phyloP scores from a whole-genome alignment of 2,113 vertebrate genomes.

The Oryzias woworae region DNA sequence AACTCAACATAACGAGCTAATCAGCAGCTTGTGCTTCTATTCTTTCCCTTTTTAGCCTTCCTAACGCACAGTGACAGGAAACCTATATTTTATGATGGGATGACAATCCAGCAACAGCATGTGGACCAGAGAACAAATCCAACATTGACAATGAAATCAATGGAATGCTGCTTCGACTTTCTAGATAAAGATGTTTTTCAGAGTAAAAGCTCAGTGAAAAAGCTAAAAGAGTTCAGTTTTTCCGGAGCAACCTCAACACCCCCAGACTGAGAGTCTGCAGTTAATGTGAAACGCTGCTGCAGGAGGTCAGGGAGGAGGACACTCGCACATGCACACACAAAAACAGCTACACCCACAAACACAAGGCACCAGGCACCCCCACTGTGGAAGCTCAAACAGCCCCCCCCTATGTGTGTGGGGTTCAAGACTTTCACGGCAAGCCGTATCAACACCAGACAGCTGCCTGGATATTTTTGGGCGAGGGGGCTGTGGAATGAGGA shows the following conservation, averaged over 20 bases:
- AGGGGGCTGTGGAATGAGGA: conserved; percentile 28
- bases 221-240: no score
- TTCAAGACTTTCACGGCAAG: conserved; percentile 34
- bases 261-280: no score
- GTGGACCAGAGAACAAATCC: background rate
- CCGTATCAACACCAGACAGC: conserved; percentile 38
- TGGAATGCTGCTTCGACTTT: background rate
- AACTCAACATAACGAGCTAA: conserved; percentile 55
- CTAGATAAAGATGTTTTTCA: no score
- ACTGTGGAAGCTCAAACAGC: conserved; percentile 35
- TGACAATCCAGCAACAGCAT: background rate
- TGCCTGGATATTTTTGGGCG: conserved; percentile 42
- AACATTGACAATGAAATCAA: conserved; percentile 24
- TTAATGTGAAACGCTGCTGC: background rate
- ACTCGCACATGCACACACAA: conserved; percentile 8
- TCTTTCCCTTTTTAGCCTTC: conserved; percentile 13
- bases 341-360: conserved; percentile 35
- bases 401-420: conserved; percentile 18
- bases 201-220: no score
- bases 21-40: conserved; percentile 35
- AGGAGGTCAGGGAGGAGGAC: conserved; percentile 24
- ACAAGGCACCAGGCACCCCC: conserved; percentile 36
- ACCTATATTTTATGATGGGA: conserved; percentile 9
- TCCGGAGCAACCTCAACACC: no score
- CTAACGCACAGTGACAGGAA: conserved; percentile 2